These are phyloP conservation scores for Teleiodes luculella DNA, from an alignment of 2,888 invertebrate genomes.

Conservation along the genomic window DNA sequence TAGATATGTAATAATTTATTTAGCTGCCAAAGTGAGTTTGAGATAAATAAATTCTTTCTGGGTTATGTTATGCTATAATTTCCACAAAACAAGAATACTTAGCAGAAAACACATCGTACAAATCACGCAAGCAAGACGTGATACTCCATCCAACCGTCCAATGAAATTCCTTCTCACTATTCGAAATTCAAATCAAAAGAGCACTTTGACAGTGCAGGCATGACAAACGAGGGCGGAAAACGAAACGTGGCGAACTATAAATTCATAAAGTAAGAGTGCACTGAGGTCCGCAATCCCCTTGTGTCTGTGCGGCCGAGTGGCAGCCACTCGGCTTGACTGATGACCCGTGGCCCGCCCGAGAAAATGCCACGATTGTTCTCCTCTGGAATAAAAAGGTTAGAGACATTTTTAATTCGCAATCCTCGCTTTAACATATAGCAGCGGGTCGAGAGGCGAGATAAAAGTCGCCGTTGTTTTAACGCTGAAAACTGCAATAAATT, in stretches of 20 bases:
- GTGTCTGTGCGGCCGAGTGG: slow-evolving; percentile 46
- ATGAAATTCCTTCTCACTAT: slow-evolving; percentile 12
- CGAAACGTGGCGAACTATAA: slow-evolving; percentile 53
- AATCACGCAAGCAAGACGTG: background rate
- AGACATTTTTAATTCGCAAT: slow-evolving; percentile 22
- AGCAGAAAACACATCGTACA: no score
- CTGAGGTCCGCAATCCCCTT: slow-evolving; percentile 51
- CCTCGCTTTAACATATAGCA: slow-evolving; percentile 7
- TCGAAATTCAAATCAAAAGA: slow-evolving; percentile 28
- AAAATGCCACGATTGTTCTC: slow-evolving; percentile 43
- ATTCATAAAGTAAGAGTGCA: slow-evolving; percentile 60
- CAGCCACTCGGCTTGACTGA: slow-evolving; percentile 51
- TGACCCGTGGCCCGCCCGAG: slow-evolving; percentile 41
- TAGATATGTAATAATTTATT: no score
- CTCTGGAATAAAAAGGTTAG: slow-evolving; percentile 17
- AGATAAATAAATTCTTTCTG: no score
- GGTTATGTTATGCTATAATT: no score
- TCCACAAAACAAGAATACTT: no score
- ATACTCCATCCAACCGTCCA: background rate
- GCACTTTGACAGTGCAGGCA: slow-evolving; percentile 36
- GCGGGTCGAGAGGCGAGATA: slow-evolving; percentile 4
- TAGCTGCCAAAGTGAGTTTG: no score
- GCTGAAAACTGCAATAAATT: slow-evolving; percentile 9
- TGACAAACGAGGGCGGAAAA: slow-evolving; percentile 54
- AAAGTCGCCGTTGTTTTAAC: slow-evolving; percentile 8